Conservation (phyloP, 1,140 invertebrate genomes). For the Xylocopa sonorina region DNA sequence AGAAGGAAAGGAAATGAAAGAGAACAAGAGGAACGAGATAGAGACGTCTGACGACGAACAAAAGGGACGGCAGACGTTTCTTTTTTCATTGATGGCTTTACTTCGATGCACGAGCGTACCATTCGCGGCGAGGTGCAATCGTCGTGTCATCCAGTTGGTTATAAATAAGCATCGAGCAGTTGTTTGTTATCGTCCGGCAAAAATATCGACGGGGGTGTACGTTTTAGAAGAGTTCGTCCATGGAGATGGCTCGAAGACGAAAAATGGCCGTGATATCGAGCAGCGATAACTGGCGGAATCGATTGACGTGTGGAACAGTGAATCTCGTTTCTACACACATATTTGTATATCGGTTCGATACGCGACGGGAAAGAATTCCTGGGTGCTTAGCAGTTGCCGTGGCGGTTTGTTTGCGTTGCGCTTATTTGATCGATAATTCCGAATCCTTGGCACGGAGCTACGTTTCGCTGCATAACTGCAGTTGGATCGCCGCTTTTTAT, state of each 20-base stretch:
- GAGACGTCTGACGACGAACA: neutral
- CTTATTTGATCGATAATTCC: constrained; percentile 71
- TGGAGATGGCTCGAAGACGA: neutral
- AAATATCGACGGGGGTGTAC: neutral
- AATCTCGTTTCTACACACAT: neutral
- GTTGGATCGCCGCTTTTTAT: neutral
- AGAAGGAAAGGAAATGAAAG: neutral
- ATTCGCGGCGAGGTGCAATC: neutral
- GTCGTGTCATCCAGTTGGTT: neutral
- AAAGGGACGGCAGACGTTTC: neutral
- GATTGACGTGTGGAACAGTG: neutral
- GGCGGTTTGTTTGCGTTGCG: constrained; percentile 60
- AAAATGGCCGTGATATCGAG: neutral
- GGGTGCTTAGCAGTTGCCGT: constrained; percentile 60
- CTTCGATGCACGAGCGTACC: neutral
- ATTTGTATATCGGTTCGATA: constrained; percentile 15
- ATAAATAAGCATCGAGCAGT: neutral
- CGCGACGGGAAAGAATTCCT: constrained; percentile 26
- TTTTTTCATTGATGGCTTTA: neutral
- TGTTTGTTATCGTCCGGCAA: neutral
- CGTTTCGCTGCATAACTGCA: neutral
- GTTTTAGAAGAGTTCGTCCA: neutral
- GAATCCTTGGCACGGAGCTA: constrained; percentile 11
- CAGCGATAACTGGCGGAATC: neutral
- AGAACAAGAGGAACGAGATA: neutral